Conservation (phyloP, 2,888 invertebrate genomes). For the Sclerodermus sp. region DNA sequence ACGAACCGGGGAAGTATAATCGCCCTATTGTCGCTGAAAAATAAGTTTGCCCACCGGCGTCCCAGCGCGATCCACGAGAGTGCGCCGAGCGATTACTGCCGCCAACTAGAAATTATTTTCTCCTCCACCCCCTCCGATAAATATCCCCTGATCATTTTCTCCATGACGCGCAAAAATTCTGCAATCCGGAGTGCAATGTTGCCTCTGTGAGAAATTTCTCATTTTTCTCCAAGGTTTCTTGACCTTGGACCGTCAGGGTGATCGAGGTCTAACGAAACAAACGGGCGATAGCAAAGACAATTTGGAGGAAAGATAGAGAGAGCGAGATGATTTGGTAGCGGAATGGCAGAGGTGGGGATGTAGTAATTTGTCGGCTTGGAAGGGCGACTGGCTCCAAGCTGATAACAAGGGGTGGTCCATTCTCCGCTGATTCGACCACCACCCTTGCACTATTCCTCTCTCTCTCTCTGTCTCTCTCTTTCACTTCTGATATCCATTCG, state of each 20-base stretch:
- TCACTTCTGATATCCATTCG: too few relatives aligned
- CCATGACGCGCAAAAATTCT: too few relatives aligned
- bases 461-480: too few relatives aligned
- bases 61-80: background rate
- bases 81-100: too few relatives aligned
- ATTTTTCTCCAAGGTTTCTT: too few relatives aligned
- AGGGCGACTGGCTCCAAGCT: slow-evolving; percentile 52
- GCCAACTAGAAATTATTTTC: too few relatives aligned
- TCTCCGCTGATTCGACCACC: slow-evolving; percentile 47
- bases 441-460: slow-evolving; percentile 12
- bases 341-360: slow-evolving; percentile 41
- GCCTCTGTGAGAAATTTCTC: too few relatives aligned
- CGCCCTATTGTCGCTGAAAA: background rate
- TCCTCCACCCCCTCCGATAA: too few relatives aligned
- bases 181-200: too few relatives aligned
- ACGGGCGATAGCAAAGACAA: background rate
- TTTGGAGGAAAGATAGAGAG: slow-evolving; percentile 1
- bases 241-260: too few relatives aligned
- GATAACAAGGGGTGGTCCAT: slow-evolving; percentile 56
- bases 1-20: slow-evolving; percentile 1
- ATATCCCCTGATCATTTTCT: too few relatives aligned
- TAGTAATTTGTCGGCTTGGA: slow-evolving; percentile 56
- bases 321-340: slow-evolving; percentile 38
- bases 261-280: too few relatives aligned
- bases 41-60: background rate